Conservation (phyloP, 2,888 invertebrate species). For the Hypercompe scribonia region DNA sequence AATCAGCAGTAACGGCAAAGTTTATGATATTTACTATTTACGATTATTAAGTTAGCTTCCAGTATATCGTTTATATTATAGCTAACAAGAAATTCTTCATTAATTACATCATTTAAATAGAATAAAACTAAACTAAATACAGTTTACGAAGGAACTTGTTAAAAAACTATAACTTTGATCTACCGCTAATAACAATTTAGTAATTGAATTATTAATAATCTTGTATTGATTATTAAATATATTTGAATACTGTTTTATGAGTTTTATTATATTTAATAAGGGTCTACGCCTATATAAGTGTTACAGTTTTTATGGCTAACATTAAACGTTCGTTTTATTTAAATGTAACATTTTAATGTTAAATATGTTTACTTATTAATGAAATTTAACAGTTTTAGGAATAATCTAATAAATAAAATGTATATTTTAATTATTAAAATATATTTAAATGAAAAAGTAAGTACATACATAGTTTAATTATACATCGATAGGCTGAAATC, state of each 20-base stretch:
- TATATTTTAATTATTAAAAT: no score
- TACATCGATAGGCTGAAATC: no score
- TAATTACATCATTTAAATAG: background rate
- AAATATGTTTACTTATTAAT: slow-evolving; percentile 1
- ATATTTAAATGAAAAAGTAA: no score
- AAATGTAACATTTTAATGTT: slow-evolving; percentile 11
- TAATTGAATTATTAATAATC: slow-evolving; percentile 61
- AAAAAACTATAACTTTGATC: slow-evolving; percentile 39
- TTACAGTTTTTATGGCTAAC: slow-evolving; percentile 58
- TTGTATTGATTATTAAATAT: slow-evolving; percentile 52
- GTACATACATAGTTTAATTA: no score
- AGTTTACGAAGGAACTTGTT: slow-evolving; percentile 26
- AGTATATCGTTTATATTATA: no score
- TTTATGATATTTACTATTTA: no score
- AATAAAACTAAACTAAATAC: slow-evolving; percentile 10
- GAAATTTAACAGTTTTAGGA: slow-evolving; percentile 7
- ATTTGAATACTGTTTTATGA: slow-evolving; percentile 54
- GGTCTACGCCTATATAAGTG: slow-evolving; percentile 52
- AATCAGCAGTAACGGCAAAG: background rate
- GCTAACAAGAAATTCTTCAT: background rate
- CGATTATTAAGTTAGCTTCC: background rate
- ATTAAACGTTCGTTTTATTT: slow-evolving; percentile 31
- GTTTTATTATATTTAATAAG: slow-evolving; percentile 58
- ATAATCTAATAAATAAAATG: slow-evolving; percentile 6
- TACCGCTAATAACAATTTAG: slow-evolving; percentile 56